A percentile compares a stretch with the other conserved stretches of the same genome.
These are phyloP conservation scores for Xylocopa sonorina DNA, from an alignment of 1,140 invertebrate genomes.

Conservation along the genomic window DNA sequence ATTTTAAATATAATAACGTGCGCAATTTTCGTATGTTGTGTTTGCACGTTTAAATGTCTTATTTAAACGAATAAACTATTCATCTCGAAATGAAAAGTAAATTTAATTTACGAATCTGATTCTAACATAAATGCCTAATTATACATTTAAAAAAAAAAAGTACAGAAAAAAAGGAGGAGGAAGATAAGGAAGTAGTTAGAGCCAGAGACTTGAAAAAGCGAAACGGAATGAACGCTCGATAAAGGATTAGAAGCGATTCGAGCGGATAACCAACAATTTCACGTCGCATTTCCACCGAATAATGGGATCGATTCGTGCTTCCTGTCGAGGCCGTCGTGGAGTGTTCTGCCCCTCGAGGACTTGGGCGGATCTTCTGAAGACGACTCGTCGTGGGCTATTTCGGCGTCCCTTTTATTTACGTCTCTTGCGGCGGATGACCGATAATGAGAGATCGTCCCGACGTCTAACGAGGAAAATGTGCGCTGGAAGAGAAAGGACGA, in stretches of 20 bases:
- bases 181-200: too few relatives aligned
- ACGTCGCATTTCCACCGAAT: background rate
- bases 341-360: background rate
- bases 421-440: constrained; percentile 14
- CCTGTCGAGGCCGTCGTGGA: background rate
- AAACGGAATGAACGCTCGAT: background rate
- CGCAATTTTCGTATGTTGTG: too few relatives aligned
- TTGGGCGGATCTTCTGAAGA: background rate
- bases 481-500: constrained; percentile 15
- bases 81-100: too few relatives aligned
- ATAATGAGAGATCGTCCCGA: constrained; percentile 50
- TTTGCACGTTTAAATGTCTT: too few relatives aligned
- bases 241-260: constrained; percentile 3
- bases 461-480: constrained; percentile 53
- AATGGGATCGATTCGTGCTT: constrained; percentile 23
- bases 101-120: too few relatives aligned
- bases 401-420: constrained; percentile 54
- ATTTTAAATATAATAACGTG: too few relatives aligned
- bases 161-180: background rate
- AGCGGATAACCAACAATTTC: constrained; percentile 4
- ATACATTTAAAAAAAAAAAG: background rate
- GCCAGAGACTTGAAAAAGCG: too few relatives aligned
- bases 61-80: too few relatives aligned
- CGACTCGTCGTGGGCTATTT: background rate
- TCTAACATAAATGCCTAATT: too few relatives aligned